Evolutionary conservation across 2,888 invertebrate species (phyloP), one percentile per base, ranked within the genome.

Genomic region (Nymphalis c-album): DNA sequence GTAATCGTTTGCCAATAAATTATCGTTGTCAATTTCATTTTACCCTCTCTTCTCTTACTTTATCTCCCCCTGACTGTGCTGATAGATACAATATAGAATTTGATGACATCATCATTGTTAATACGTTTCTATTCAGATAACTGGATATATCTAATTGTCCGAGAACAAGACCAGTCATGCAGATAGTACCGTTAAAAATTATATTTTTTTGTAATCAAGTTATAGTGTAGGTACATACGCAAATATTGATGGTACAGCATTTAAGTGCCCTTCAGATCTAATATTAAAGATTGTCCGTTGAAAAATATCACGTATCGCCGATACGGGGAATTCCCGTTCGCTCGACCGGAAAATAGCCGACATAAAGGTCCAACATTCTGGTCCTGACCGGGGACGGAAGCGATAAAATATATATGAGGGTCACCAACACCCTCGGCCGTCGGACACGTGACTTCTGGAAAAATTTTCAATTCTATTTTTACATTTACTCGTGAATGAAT

Each of bases 281-380:
- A 80, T 83, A 80, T 83, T 82, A 78, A 84, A 87, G 85, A 84
- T 82, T 78, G 77, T 76, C 77, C 77, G 75, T 78, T 80, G 84
- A 85, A 88, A 88, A 89, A 86, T 87, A 86, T 87, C 80, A 80
- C 79, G 77, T 85, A 84, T 84, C 84, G 79, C 77, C 83, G 82
- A 84, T 86, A 85, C 81, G 78, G 82, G 82, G 84, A 85, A 91
- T 90, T 85, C 89, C 83, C 81, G 89, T 80, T 84, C 87, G 81
- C 78, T 83, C 83, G 81, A 82, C 83, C 87, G 89, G 91, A 91
- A 91, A 92, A 92, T 92, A 86, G 88, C 85, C 85, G 86, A 86
- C 88, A 88, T 90, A 88, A 90, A 89, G 90, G 88, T 86, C 86
- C 84, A 80, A 80, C 85, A 84, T 85, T 83, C 84, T 85, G 86